Evolutionary conservation across 2,797 vertebrate genomes (phyloP).

Genomic region (Intellagama lesueurii): DNA sequence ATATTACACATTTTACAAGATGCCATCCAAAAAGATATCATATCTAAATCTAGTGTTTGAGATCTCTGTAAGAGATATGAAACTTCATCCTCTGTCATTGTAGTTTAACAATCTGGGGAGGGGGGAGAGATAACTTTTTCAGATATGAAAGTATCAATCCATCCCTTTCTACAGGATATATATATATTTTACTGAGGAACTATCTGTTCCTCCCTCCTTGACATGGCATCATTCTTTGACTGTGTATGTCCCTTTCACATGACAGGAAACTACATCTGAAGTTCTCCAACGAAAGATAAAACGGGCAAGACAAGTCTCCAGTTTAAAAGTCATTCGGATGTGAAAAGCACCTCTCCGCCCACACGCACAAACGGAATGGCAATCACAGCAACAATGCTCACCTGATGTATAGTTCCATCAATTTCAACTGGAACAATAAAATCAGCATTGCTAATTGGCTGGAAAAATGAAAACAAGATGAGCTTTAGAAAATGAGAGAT

Average conservation of each 20-base stretch:
- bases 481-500: slow-evolving; percentile 32
- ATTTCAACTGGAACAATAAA: slow-evolving; percentile 99
- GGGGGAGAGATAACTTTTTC: not conserved
- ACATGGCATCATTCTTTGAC: not conserved
- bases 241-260: too few species aligned
- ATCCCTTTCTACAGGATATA: not conserved
- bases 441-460: slow-evolving; percentile 98
- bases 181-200: too few species aligned
- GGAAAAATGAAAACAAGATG: slow-evolving; percentile 69
- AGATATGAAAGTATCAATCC: not conserved
- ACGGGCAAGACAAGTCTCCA: not conserved
- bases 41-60: too few species aligned
- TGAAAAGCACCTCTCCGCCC: not conserved
- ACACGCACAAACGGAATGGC: not conserved
- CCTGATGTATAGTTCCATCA: slow-evolving; percentile 98
- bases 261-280: not conserved
- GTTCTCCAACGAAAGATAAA: not conserved
- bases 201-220: too few species aligned
- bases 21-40: too few species aligned
- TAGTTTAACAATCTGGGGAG: not conserved
- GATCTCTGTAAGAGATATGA: not conserved
- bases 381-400: slow-evolving; percentile 63
- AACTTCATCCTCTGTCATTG: not conserved
- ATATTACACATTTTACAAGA: too few species aligned
- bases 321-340: not conserved